Conservation (phyloP, 1,140 invertebrate genomes). For the Phthorimaea operculella region DNA sequence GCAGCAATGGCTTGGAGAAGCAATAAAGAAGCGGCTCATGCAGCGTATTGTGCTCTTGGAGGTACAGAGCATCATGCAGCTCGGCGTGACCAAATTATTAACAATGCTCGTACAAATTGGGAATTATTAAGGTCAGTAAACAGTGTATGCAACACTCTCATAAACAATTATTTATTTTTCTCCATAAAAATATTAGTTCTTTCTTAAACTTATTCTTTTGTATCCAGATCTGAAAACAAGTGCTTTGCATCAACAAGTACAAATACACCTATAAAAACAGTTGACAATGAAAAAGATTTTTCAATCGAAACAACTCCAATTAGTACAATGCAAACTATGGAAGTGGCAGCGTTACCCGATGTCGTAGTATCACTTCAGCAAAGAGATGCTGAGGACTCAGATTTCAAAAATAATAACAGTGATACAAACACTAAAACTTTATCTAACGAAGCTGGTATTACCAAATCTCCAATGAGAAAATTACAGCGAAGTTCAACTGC, state of each 20-base stretch:
- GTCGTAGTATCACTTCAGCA: slow-evolving; percentile 36
- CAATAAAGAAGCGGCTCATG: slow-evolving; percentile 78
- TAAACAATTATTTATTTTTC: too few relatives aligned
- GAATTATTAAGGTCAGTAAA: slow-evolving; percentile 72
- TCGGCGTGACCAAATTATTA: slow-evolving; percentile 79
- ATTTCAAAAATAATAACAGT: slow-evolving; percentile 35
- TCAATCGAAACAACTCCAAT: slow-evolving; percentile 31
- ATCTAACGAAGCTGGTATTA: slow-evolving; percentile 19
- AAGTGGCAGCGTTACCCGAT: slow-evolving; percentile 34
- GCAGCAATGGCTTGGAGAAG: slow-evolving; percentile 80
- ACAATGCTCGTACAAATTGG: slow-evolving; percentile 85
- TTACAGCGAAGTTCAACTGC: slow-evolving; percentile 54
- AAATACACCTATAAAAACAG: slow-evolving; percentile 26
- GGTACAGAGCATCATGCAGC: slow-evolving; percentile 74
- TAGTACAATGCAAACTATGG: slow-evolving; percentile 28
- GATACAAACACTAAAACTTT: slow-evolving; percentile 29
- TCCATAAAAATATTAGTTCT: too few relatives aligned
- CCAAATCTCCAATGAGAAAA: slow-evolving; percentile 29
- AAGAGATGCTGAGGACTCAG: slow-evolving; percentile 31
- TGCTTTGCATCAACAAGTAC: slow-evolving; percentile 36
- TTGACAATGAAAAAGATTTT: slow-evolving; percentile 48
- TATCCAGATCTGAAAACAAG: slow-evolving; percentile 70
- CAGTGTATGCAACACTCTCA: background rate
- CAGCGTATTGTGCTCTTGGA: slow-evolving; percentile 74
- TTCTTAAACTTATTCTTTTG: slow-evolving; percentile 5